phyloP scores from a whole-genome alignment of 2,797 vertebrate genomes.

The Sebastes diploproa region DNA sequence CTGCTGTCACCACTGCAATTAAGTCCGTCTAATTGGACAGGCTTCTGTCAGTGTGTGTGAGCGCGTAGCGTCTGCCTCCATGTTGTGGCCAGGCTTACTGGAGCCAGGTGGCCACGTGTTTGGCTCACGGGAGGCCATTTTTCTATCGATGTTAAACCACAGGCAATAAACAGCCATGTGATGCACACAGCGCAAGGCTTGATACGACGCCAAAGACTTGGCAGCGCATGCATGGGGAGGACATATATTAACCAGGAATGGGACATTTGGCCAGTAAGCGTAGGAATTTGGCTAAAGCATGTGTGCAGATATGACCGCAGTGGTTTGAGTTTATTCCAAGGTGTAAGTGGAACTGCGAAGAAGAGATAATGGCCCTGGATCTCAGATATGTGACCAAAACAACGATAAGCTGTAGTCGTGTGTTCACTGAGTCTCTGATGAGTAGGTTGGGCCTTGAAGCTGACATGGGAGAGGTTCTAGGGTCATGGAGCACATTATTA shows the following conservation, averaged over 20 bases:
- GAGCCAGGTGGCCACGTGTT: conserved; percentile 75
- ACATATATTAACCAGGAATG: conserved; percentile 42
- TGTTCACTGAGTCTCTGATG: conserved; percentile 26
- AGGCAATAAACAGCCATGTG: conserved; percentile 60
- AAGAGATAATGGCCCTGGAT: conserved; percentile 17
- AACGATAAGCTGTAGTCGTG: neutral
- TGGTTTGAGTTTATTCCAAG: conserved; percentile 37
- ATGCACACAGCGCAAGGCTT: conserved; percentile 36
- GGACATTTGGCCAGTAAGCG: conserved; percentile 33
- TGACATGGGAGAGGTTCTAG: conserved; percentile 25
- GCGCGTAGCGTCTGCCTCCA: conserved; percentile 23
- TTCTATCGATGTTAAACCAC: conserved; percentile 56
- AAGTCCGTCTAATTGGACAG: conserved; percentile 65
- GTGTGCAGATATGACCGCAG: conserved; percentile 21
- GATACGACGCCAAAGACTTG: conserved; percentile 41
- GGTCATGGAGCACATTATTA: neutral
- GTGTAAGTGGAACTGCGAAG: conserved; percentile 14
- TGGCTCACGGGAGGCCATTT: conserved; percentile 60
- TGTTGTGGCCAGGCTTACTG: conserved; percentile 61
- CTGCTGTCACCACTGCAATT: conserved; percentile 71
- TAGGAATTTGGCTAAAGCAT: conserved; percentile 16
- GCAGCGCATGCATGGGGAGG: conserved; percentile 25
- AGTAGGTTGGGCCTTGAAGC: conserved; percentile 18
- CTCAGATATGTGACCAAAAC: conserved; percentile 2
- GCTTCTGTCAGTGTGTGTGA: conserved; percentile 58